Conservation (phyloP, 1,140 invertebrate genomes). For the Zaprionus tsacasi region DNA sequence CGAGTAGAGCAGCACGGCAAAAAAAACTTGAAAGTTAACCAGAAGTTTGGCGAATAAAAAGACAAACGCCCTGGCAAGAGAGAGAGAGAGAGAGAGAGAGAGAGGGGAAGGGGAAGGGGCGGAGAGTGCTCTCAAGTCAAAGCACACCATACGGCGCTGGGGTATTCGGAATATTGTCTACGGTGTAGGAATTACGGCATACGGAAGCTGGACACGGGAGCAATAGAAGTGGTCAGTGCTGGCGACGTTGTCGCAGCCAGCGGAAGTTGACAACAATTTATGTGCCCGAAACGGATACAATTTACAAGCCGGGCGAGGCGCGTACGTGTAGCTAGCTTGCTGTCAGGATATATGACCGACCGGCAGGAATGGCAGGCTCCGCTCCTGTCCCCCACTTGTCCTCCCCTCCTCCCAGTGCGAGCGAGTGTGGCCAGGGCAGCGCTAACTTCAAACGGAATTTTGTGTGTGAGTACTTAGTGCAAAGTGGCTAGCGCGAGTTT, state of each 20-base stretch:
- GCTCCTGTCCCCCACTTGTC: neutral
- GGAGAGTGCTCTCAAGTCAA: conserved; percentile 67
- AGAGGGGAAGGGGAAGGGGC: neutral
- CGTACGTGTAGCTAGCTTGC: conserved; percentile 58
- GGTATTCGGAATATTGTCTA: conserved; percentile 6
- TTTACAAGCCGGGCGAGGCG: conserved; percentile 73
- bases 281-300: conserved; percentile 82
- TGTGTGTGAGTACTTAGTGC: conserved; percentile 80
- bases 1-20: conserved; percentile 42
- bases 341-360: conserved; percentile 6
- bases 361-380: neutral
- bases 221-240: conserved; percentile 75
- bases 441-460: conserved; percentile 79
- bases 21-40: conserved; percentile 47
- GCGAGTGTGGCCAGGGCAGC: conserved; percentile 63
- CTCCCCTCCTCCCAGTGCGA: conserved; percentile 12
- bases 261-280: conserved; percentile 83
- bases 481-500: conserved; percentile 71
- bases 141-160: conserved; percentile 58
- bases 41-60: conserved; percentile 64
- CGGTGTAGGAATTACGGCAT: neutral
- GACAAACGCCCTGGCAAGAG: conserved; percentile 51
- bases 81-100: neutral
- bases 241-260: conserved; percentile 78
- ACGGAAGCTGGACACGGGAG: conserved; percentile 27